phyloP scores from a whole-genome alignment of 2,113 vertebrate genomes.

The Amazona vittata region DNA sequence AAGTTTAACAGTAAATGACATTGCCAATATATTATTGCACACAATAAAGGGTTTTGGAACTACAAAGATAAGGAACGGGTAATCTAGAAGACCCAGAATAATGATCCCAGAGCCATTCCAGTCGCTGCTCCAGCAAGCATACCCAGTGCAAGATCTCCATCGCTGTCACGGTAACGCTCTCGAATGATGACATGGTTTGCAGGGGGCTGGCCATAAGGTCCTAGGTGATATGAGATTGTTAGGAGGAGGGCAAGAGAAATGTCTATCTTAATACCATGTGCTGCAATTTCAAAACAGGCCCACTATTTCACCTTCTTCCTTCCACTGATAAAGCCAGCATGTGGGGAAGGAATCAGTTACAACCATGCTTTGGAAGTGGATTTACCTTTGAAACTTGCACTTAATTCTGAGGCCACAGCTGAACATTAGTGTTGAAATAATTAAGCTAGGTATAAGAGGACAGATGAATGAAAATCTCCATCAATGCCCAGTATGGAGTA shows the following conservation, averaged over 20 bases:
- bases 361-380: background rate
- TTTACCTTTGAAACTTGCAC: background rate
- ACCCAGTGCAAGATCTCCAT: slow-evolving; percentile 87
- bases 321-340: background rate
- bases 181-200: slow-evolving; percentile 87
- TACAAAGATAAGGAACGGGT: slow-evolving; percentile 20
- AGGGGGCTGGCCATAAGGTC: slow-evolving; percentile 78
- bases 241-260: background rate
- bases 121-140: slow-evolving; percentile 94
- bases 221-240: slow-evolving; percentile 56
- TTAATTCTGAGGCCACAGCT: background rate
- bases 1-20: slow-evolving; percentile 67
- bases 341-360: background rate
- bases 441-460: background rate
- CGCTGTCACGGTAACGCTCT: slow-evolving; percentile 84
- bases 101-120: slow-evolving; percentile 91
- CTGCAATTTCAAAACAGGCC: background rate
- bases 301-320: background rate
- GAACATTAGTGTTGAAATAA: background rate
- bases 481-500: background rate
- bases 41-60: slow-evolving; percentile 60
- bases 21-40: slow-evolving; percentile 72
- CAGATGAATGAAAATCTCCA: background rate
- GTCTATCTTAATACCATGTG: background rate
- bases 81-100: slow-evolving; percentile 92